These are phyloP conservation scores for Furcifer pardalis DNA, from an alignment of 2,797 vertebrate species.

Conservation along the genomic window DNA sequence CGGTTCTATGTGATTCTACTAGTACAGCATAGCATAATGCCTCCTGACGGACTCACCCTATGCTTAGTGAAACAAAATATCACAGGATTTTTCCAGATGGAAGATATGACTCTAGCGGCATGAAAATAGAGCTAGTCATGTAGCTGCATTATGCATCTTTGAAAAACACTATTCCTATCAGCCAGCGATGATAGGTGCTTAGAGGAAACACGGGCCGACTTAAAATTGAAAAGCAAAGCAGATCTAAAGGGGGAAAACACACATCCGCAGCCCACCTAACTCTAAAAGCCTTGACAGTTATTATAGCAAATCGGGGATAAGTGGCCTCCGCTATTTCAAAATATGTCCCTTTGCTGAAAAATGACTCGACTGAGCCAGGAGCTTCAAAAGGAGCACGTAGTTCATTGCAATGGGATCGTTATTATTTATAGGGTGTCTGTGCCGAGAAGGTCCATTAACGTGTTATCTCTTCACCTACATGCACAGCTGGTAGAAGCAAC, in stretches of 20 bases:
- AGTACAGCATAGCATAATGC: not conserved
- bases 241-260: not conserved
- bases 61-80: not conserved
- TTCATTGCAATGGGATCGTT: not conserved
- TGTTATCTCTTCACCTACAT: not conserved
- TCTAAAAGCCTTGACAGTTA: not conserved
- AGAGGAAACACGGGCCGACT: not conserved
- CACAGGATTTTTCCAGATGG: not conserved
- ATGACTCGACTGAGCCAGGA: not conserved
- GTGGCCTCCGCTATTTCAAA: not conserved
- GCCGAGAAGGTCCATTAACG: not conserved
- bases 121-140: not conserved
- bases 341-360: not conserved
- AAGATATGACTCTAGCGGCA: too few species aligned
- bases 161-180: not conserved
- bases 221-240: not conserved
- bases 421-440: not conserved
- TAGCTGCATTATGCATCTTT: not conserved
- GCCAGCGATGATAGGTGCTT: not conserved
- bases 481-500: not conserved
- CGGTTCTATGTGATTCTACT: too few species aligned
- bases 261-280: not conserved
- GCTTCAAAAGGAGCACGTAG: not conserved
- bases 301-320: not conserved
- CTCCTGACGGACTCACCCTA: not conserved